Base-by-base conservation (phyloP, 1,140 invertebrate genomes). In the Cherax destructor region DNA sequence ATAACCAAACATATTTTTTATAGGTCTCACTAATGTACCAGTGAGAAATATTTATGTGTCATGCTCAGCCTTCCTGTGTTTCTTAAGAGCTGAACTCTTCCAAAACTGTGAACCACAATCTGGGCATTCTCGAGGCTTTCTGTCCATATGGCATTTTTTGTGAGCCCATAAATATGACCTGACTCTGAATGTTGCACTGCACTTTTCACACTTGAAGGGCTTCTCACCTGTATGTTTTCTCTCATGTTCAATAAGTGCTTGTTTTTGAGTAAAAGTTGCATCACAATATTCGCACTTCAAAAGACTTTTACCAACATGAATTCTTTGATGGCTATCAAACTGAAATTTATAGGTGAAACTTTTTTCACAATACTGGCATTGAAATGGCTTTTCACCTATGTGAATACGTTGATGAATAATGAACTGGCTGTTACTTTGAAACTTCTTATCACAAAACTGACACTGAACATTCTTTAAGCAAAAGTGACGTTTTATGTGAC, bases 101-200 rank as follows among this genome's bases (percentile, higher is more conserved):
- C 81, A 69, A 24, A 83, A 83, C 81, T 83, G 81, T 69, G 81
- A 83, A 24, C 81, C 81, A 69, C 81, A 83, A n/a, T 65, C 59
- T 13, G 81, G 81, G 47, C 81, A 83, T 69, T 83, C 81, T 41
- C 65, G 59, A 24, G 30, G 81, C 30, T 52, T 61, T 16, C 81
- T 61, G 5, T 83, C 81, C 81, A 41, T 61, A 59, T 83, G 81
- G 24, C 81, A 47, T 9, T 69, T 83, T 41, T 69, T 61, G n/a
- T 83, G 81, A 6, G 81, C 56, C 59, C 59, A n/a, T 13, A 83
- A 69, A 16, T 61, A 61, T 47, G 56, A 56, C 30, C 81, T 59
- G 6, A 50, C 47, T 21, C 59, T 30, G 81, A 65, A 83, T 61
- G 81, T 47, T 61, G 59, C 81, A 49, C 65, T 16, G 49, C 81